phyloP scores from a whole-genome alignment of 2,888 invertebrate genomes.

The Ernsta delagoae region DNA sequence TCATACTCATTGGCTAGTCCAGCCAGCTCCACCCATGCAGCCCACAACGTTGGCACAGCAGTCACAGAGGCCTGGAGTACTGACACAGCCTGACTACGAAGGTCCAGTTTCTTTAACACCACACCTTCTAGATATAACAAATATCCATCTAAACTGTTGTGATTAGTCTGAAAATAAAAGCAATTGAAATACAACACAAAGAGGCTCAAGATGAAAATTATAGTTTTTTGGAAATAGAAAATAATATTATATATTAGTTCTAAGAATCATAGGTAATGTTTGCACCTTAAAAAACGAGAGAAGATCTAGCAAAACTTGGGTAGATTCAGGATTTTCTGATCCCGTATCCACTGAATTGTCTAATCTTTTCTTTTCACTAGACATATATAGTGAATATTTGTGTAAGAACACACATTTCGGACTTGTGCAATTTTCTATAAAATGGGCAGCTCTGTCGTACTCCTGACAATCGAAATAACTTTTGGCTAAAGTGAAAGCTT shows the following conservation, averaged over 20 bases:
- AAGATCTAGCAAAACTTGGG: slow-evolving; percentile 73
- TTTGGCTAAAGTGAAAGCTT: slow-evolving; percentile 91
- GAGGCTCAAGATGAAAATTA: too few relatives aligned
- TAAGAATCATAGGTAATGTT: background rate
- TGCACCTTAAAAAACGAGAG: slow-evolving; percentile 76
- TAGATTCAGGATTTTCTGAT: slow-evolving; percentile 70
- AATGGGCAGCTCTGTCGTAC: slow-evolving; percentile 94
- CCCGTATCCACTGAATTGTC: slow-evolving; percentile 87
- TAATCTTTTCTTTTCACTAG: slow-evolving; percentile 94
- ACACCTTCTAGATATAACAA: slow-evolving; percentile 95
- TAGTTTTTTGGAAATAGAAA: too few relatives aligned
- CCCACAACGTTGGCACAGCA: slow-evolving; percentile 95
- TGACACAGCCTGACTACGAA: slow-evolving; percentile 90
- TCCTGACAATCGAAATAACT: slow-evolving; percentile 96
- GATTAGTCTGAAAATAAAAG: slow-evolving; percentile 68
- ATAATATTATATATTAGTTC: background rate
- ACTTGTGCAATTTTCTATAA: slow-evolving; percentile 88
- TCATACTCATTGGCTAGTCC: slow-evolving; percentile 93
- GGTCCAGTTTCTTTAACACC: slow-evolving; percentile 93
- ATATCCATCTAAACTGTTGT: slow-evolving; percentile 93
- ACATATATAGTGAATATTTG: slow-evolving; percentile 94
- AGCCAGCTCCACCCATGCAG: slow-evolving; percentile 97
- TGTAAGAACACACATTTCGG: slow-evolving; percentile 92
- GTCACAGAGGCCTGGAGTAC: slow-evolving; percentile 92
- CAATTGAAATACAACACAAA: background rate